Evolutionary conservation across 2,888 invertebrate genomes (phyloP).

Genomic region (Drosophila prolongata): DNA sequence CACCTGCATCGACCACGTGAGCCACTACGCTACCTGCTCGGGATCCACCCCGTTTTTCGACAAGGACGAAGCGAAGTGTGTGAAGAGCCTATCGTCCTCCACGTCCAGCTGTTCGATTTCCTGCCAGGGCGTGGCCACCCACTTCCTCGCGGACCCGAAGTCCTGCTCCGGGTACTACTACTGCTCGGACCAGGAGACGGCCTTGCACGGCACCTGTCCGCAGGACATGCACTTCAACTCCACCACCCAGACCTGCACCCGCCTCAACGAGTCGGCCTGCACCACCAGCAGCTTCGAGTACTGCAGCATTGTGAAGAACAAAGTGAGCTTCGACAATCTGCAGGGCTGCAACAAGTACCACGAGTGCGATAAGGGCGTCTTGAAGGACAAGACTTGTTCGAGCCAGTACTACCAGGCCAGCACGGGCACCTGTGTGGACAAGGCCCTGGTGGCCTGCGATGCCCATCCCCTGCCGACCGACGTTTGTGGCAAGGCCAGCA

Average conservation of each 20-base stretch:
- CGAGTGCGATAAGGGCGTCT: slow-evolving; percentile 52
- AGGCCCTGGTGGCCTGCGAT: slow-evolving; percentile 41
- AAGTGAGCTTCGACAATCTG: slow-evolving; percentile 60
- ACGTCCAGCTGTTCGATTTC: slow-evolving; percentile 50
- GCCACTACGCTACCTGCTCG: slow-evolving; percentile 53
- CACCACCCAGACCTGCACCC: slow-evolving; percentile 56
- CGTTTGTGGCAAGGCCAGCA: slow-evolving; percentile 61
- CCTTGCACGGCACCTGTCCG: slow-evolving; percentile 53
- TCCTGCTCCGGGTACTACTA: slow-evolving; percentile 73
- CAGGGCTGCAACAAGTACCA: slow-evolving; percentile 56
- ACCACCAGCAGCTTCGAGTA: slow-evolving; percentile 56
- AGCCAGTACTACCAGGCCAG: slow-evolving; percentile 51
- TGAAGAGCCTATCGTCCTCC: slow-evolving; percentile 25
- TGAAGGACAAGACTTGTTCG: slow-evolving; percentile 51
- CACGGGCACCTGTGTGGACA: slow-evolving; percentile 49
- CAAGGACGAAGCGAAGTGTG: slow-evolving; percentile 56
- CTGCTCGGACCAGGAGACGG: slow-evolving; percentile 49
- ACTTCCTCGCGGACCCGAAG: slow-evolving; percentile 57
- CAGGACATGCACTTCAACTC: slow-evolving; percentile 58
- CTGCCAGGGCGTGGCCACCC: slow-evolving; percentile 38
- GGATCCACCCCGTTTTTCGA: slow-evolving; percentile 60
- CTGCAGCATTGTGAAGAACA: slow-evolving; percentile 68
- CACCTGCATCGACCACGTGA: slow-evolving; percentile 61
- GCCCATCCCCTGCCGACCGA: slow-evolving; percentile 58
- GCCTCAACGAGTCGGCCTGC: slow-evolving; percentile 49